These are phyloP conservation scores for Neosilurus mollespiculum DNA, from an alignment of 2,797 vertebrate species.

Conservation along the genomic window DNA sequence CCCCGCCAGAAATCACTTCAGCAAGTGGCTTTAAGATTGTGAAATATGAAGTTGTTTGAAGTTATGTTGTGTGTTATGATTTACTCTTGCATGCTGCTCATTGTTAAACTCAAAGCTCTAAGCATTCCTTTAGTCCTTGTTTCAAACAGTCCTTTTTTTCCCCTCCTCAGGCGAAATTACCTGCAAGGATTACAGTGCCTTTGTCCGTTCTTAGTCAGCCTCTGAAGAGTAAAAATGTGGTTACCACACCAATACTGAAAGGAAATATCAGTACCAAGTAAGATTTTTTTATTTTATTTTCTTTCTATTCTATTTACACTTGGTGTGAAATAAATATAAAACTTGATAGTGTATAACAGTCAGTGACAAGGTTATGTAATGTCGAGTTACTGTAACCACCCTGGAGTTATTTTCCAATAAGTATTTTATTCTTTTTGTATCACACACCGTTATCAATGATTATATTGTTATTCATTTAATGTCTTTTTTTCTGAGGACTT, in stretches of 20 bases:
- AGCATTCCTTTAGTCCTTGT: background rate
- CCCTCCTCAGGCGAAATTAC: constrained; percentile 84
- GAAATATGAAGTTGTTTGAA: background rate
- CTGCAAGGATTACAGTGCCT: constrained; percentile 91
- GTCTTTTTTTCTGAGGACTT: background rate
- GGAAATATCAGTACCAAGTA: constrained; percentile 93
- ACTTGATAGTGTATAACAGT: background rate
- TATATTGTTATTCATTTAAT: background rate
- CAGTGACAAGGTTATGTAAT: background rate
- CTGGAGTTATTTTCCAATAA: background rate
- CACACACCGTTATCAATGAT: background rate
- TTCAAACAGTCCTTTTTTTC: background rate
- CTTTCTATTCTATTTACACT: background rate
- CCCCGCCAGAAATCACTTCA: background rate
- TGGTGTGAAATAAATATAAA: background rate
- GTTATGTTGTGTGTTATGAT: background rate
- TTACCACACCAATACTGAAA: constrained; percentile 93
- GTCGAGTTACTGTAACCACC: background rate
- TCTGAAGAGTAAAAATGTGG: constrained; percentile 91
- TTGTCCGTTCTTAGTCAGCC: constrained; percentile 95
- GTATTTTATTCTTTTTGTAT: background rate
- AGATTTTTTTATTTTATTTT: constrained; percentile 56
- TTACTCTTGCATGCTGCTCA: background rate
- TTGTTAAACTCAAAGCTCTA: background rate
- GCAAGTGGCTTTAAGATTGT: background rate